Base-by-base conservation (phyloP, 1,140 invertebrate genomes). In the Drosophila kanapiae region DNA sequence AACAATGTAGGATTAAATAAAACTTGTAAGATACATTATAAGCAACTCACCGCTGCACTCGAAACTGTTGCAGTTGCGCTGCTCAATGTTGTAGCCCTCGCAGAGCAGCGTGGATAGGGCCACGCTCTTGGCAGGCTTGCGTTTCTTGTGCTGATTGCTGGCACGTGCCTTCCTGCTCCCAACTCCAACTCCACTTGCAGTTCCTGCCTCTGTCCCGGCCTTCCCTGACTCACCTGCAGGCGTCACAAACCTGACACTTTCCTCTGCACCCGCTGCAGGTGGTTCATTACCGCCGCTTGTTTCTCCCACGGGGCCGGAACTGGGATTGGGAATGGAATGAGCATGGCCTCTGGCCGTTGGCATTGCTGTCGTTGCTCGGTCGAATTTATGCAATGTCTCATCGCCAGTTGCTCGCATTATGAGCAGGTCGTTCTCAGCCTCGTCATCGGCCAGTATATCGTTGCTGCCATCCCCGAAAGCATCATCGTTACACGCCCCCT, bases 61-160 rank as follows among this genome's bases (percentile, higher is more conserved):
- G 62, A 93, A 93, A 37, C 84, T 86, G 74, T 93, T 93, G 81
- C 92, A 93, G 72, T 93, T 91, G 47, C 92, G 90, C 57, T 93
- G 92, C 72, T 93, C 92, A 42, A 93, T 93, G 65, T 93, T 93
- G 72, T 93, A 93, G 42, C 92, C 92, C 49, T 93, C 91, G 61
- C 92, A 93, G 31, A 91, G 86, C 14, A 92, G 71, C 4, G 91
- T 92, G 37, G 90, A 88, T n/a, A 91, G 58, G 4, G 80, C 80
- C 11, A 86, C 67, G 31, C 82, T 84, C 51, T 92, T 92, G 37
- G 86, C 38, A 45, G 86, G 61, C 69, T 79, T 92, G 63, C 74
- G 79, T 53, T 85, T 91, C 70, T 81, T 91, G 58, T 80, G 82
- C 56, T 75, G 82, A 82, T 82, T 82, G 67, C 79, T 67, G 70